Base-by-base conservation (phyloP, 2,113 vertebrate species). In the Sigmodon hispidus region DNA sequence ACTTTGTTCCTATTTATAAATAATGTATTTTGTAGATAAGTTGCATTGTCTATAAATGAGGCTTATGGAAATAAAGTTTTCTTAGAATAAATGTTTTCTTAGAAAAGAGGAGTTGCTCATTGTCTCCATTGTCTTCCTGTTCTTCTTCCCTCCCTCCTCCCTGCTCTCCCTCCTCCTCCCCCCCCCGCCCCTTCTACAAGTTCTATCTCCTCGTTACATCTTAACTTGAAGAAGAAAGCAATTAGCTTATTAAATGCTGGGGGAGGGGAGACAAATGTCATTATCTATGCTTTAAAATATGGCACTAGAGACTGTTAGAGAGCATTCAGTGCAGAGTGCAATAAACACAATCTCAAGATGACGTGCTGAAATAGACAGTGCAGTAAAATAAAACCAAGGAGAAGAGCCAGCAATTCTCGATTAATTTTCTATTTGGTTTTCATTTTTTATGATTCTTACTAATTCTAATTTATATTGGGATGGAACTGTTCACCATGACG, bases 351-450 rank as follows among this genome's bases (percentile, higher is more conserved):
- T 80, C 86, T 40, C 10, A 40, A 16, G 83, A 93, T 87, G 77
- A 87, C 2, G 50, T 0, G 9, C 43, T 77, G 36, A 93, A 63
- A 95, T 48, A 95, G 83, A 76, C 29, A 86, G 34, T 67, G 50
- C 29, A 91, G 67, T 96, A 89, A 85, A 96, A 69, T 55, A 95
- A 96, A 19, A 67, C 70, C 59, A 94, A 80, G 95, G 67, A 94
- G 94, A 90, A 96, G 36, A 90, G 52, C 63, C 84, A 85, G 45
- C 77, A 65, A 67, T 95, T 88, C 77, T 29, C 1, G 1, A 94
- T 95, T 96, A 89, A 93, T 94, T 95, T 94, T 92, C 85, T 69
- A 67, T 90, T 95, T 96, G 31, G 45, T 79, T 96, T 96, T 93
- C 57, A 67, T 92, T 95, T 97, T 95, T 96, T 48, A 67, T 92